Percentiles rank a stretch among this genome's conserved stretches.
Evolutionary conservation across 2,113 vertebrate species (phyloP).

Genomic region (Diphyllodes magnificus): DNA sequence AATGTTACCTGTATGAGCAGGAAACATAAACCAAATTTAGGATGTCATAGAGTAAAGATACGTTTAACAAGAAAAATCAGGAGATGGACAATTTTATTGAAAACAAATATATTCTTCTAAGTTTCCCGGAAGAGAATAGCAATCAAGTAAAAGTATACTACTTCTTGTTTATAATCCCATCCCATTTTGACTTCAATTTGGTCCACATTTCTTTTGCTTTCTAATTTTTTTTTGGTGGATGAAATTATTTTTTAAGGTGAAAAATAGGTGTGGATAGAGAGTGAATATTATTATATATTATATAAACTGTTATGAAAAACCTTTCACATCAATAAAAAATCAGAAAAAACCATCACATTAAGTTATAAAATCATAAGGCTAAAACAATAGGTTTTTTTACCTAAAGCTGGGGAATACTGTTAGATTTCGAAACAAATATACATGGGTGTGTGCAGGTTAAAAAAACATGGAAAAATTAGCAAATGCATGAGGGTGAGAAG

Average conservation of each 20-base stretch:
- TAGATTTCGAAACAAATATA: background rate
- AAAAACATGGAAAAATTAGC: background rate
- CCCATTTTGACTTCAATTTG: background rate
- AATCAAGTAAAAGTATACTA: background rate
- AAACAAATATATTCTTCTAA: background rate
- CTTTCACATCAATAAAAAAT: background rate
- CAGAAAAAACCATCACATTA: background rate
- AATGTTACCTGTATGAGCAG: background rate
- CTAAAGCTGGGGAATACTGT: background rate
- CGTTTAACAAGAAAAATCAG: background rate
- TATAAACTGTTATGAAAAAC: background rate
- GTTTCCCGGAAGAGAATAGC: background rate
- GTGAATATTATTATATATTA: background rate
- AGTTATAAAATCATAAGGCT: background rate
- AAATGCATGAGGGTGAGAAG: background rate
- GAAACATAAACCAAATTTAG: background rate
- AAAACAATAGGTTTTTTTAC: background rate
- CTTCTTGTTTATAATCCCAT: background rate
- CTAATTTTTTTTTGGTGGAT: background rate
- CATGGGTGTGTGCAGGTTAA: background rate
- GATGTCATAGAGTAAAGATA: background rate
- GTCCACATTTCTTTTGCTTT: background rate
- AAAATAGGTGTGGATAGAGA: background rate
- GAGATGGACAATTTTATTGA: background rate
- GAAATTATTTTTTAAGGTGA: background rate